A percentile compares a stretch with the other conserved stretches of the same genome.
These are phyloP conservation scores for Dendrocincla tyrannina DNA, from an alignment of 2,797 vertebrate species.

Conservation along the genomic window DNA sequence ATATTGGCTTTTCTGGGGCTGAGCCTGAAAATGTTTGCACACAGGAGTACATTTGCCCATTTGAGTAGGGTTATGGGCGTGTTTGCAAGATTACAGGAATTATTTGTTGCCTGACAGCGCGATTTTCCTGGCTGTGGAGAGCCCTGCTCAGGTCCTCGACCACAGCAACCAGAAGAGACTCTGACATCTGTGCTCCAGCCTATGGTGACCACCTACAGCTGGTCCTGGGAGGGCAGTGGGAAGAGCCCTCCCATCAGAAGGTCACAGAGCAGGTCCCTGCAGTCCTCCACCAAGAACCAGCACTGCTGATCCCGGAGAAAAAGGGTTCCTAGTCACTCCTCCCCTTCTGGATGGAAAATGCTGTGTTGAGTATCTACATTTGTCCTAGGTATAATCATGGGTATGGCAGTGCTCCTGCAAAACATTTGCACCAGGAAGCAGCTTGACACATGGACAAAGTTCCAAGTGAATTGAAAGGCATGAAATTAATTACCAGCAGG, in stretches of 20 bases:
- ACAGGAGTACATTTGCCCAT: neutral
- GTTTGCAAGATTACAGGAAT: neutral
- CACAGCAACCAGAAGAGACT: neutral
- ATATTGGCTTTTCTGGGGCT: neutral
- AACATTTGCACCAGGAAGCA: conserved; percentile 34
- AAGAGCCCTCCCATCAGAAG: neutral
- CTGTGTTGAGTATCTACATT: neutral
- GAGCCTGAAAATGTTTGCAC: neutral
- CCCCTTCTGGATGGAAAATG: neutral
- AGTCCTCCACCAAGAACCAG: neutral
- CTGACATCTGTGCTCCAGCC: neutral
- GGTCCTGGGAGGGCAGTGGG: neutral
- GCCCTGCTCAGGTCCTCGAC: fast-evolving
- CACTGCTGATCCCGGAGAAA: neutral
- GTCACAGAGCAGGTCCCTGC: neutral
- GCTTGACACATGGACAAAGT: neutral
- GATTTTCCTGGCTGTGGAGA: fast-evolving
- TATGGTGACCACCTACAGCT: neutral
- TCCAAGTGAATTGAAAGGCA: conserved; percentile 12
- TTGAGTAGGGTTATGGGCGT: fast-evolving
- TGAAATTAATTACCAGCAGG: neutral
- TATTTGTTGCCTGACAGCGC: neutral
- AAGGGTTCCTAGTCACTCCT: neutral
- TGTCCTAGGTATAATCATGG: neutral
- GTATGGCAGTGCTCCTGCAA: neutral